Percentiles rank a stretch among this genome's conserved stretches.
phyloP scores from a whole-genome alignment of 1,140 invertebrate species.

The Drosophila pseudoananassae region DNA sequence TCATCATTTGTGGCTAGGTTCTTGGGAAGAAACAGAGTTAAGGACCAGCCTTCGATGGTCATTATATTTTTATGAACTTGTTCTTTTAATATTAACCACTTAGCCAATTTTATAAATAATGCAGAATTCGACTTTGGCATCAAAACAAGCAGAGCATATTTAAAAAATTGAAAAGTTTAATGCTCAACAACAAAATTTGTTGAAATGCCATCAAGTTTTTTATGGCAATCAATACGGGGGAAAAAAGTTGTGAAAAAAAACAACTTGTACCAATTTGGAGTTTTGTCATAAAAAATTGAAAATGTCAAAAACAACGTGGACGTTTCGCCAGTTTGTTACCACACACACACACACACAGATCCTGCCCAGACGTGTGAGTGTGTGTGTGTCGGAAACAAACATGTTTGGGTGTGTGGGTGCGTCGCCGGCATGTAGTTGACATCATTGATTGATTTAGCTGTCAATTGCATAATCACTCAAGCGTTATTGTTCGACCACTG shows the following conservation, averaged over 20 bases:
- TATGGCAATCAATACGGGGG: constrained; percentile 48
- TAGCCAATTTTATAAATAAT: not conserved
- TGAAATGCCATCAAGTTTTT: constrained; percentile 49
- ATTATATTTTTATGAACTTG: constrained; percentile 17
- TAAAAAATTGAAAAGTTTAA: constrained; percentile 56
- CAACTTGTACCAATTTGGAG: constrained; percentile 74
- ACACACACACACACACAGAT: constrained; percentile 22
- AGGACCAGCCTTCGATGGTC: constrained; percentile 5
- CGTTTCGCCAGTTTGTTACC: constrained; percentile 52
- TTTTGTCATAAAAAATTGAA: constrained; percentile 81
- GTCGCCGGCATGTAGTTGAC: constrained; percentile 78
- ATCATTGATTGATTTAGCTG: constrained; percentile 84
- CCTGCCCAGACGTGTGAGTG: constrained; percentile 5
- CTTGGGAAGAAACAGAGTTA: constrained; percentile 4
- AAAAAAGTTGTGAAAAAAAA: constrained; percentile 21
- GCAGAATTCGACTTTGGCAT: not conserved
- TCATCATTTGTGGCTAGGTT: constrained; percentile 55
- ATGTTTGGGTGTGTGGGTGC: constrained; percentile 37
- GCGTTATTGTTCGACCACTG: constrained; percentile 82
- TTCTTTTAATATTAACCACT: not conserved
- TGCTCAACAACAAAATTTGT: constrained; percentile 35
- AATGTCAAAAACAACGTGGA: constrained; percentile 76
- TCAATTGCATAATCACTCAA: constrained; percentile 84
- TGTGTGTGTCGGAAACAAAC: constrained; percentile 14
- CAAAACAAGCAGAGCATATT: constrained; percentile 23